Conservation (phyloP, 2,113 vertebrate species). For the Potamarius usumacintae region DNA sequence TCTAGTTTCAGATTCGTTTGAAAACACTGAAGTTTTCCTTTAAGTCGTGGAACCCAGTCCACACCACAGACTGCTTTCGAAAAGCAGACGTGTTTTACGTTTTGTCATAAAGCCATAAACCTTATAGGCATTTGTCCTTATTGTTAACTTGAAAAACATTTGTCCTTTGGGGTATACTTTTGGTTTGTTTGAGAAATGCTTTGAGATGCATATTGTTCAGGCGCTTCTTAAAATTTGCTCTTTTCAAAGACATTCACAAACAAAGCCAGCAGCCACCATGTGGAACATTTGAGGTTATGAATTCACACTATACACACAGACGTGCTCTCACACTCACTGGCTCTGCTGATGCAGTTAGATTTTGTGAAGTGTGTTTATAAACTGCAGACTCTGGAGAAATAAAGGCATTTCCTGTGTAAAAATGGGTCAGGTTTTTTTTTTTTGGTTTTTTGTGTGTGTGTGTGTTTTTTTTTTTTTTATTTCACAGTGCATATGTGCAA, state of each 20-base stretch:
- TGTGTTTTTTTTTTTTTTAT: no score
- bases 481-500: background rate
- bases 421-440: background rate
- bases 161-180: background rate
- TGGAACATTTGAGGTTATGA: background rate
- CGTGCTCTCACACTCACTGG: slow-evolving; percentile 8
- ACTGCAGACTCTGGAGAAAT: background rate
- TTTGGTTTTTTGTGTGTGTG: background rate
- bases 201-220: background rate
- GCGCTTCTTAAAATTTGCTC: background rate
- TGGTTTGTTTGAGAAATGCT: background rate
- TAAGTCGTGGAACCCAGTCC: background rate
- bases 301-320: slow-evolving; percentile 8
- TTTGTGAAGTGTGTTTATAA: slow-evolving; percentile 13
- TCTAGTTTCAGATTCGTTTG: background rate
- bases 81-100: background rate
- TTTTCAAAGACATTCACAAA: slow-evolving; percentile 22
- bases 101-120: background rate
- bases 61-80: background rate
- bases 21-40: background rate
- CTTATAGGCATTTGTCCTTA: background rate
- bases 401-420: slow-evolving; percentile 35
- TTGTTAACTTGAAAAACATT: background rate
- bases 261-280: slow-evolving; percentile 14
- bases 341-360: background rate